Conservation (phyloP, 2,888 invertebrate genomes). For the Bombylius major region DNA sequence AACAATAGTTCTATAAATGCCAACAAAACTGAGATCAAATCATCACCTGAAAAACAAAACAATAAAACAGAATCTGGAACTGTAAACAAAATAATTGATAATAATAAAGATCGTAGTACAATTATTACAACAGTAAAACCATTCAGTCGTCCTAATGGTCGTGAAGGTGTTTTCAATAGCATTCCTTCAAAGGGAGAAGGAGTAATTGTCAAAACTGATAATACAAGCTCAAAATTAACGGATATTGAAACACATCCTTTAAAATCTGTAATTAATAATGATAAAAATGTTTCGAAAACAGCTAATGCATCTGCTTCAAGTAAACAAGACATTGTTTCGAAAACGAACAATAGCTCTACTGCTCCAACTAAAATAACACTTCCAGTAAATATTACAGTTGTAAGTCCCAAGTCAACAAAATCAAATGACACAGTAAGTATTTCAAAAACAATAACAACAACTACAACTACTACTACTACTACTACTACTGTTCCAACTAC, state of each 20-base stretch:
- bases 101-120: background rate
- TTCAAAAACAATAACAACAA: background rate
- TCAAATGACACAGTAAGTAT: too few relatives aligned
- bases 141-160: background rate
- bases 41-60: too few relatives aligned
- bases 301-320: background rate
- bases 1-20: too few relatives aligned
- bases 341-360: background rate
- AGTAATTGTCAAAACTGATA: background rate
- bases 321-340: background rate
- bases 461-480: slow-evolving; percentile 1
- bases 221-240: background rate
- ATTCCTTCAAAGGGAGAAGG: too few relatives aligned
- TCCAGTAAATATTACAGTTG: too few relatives aligned
- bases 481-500: slow-evolving; percentile 20
- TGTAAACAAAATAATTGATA: background rate
- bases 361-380: background rate
- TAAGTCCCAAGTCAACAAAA: too few relatives aligned
- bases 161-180: background rate
- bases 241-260: too few relatives aligned
- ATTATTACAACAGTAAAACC: background rate
- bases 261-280: too few relatives aligned
- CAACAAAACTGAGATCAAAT: too few relatives aligned
- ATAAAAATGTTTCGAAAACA: background rate
- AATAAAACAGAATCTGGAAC: too few relatives aligned